Percentiles rank a stretch among this genome's conserved stretches.
Evolutionary conservation across 2,888 invertebrate species (phyloP).

Genomic region (Penaeus monodon): DNA sequence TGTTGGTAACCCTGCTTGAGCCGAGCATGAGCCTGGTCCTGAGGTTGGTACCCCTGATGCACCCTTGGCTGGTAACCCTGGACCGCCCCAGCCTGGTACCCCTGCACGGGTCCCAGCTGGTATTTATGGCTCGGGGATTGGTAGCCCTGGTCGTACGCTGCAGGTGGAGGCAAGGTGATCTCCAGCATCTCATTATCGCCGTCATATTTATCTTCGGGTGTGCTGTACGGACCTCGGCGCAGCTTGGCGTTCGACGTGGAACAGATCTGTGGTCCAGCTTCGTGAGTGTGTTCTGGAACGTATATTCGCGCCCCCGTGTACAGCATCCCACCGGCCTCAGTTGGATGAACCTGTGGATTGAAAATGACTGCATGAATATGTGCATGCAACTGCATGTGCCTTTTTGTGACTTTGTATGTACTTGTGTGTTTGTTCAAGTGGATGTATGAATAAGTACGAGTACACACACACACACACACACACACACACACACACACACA

Average conservation of each 20-base stretch:
- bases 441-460: background rate
- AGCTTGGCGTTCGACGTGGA: constrained; percentile 13
- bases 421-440: background rate
- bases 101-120: background rate
- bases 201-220: constrained; percentile 31
- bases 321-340: constrained; percentile 22
- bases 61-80: constrained; percentile 23
- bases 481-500: background rate
- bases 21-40: constrained; percentile 21
- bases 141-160: constrained; percentile 54
- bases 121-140: constrained; percentile 26
- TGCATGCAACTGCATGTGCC: no score
- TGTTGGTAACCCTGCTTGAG: constrained; percentile 38
- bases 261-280: constrained; percentile 32
- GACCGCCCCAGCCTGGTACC: no score
- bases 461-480: background rate
- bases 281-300: constrained; percentile 22
- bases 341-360: constrained; percentile 30
- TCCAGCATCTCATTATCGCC: constrained; percentile 46
- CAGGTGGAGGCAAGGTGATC: constrained; percentile 53
- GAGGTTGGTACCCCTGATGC: background rate
- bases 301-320: constrained; percentile 36
- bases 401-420: no score
- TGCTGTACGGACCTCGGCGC: constrained; percentile 18
- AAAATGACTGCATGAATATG: background rate